Percentiles rank a stretch among this genome's conserved stretches.
Evolutionary conservation across 2,113 vertebrate species (phyloP).

Genomic region (Poeciliopsis retropinna): DNA sequence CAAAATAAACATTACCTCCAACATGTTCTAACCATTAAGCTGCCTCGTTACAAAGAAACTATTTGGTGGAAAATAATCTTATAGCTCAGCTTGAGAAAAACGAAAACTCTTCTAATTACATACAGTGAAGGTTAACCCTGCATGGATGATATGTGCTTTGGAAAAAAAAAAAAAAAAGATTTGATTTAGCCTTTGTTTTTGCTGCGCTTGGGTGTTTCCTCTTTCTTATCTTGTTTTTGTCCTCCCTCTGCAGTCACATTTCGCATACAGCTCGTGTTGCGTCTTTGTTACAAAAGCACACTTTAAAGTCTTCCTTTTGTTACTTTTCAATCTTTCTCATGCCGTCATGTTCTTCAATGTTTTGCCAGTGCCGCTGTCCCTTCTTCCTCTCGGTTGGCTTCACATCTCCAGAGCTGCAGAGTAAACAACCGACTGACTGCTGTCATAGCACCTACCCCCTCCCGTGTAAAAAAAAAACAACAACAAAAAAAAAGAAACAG

Average conservation of each 20-base stretch:
- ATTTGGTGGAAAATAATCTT: too few relatives aligned
- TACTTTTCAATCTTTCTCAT: not conserved
- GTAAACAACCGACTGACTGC: slow-evolving; percentile 65
- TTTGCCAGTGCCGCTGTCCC: slow-evolving; percentile 13
- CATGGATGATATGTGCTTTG: not conserved
- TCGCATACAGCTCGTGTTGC: not conserved
- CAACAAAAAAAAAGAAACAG: slow-evolving; percentile 10
- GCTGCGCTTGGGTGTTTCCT: not conserved
- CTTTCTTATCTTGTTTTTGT: not conserved
- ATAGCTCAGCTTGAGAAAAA: too few relatives aligned
- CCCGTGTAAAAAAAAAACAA: not conserved
- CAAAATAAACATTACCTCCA: too few relatives aligned
- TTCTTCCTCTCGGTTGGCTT: slow-evolving; percentile 33
- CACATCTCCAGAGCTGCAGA: slow-evolving; percentile 35
- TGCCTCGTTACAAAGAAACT: too few relatives aligned
- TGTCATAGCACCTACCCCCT: slow-evolving; percentile 55
- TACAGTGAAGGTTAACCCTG: not conserved
- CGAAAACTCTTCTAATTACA: too few relatives aligned
- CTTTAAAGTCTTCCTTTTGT: not conserved
- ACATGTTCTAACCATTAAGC: too few relatives aligned
- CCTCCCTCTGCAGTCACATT: slow-evolving; percentile 5
- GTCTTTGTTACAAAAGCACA: not conserved
- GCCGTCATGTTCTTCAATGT: not conserved
- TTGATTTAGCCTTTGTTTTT: not conserved
- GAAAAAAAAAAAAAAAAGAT: not conserved